phyloP scores from a whole-genome alignment of 2,113 vertebrate species.

The Austrofundulus limnaeus region DNA sequence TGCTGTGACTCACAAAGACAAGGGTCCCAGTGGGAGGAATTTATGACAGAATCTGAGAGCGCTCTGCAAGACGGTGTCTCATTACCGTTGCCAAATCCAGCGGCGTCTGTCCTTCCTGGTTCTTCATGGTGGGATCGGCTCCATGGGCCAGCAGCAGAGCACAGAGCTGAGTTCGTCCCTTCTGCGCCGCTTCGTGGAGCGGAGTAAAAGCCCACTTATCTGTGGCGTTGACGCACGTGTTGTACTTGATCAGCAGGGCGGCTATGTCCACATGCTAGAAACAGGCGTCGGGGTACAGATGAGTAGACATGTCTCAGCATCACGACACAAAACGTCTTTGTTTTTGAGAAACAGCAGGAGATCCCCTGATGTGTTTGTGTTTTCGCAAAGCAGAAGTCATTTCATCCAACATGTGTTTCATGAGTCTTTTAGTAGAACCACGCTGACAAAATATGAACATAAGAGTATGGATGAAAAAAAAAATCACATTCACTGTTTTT shows the following conservation, averaged over 20 bases:
- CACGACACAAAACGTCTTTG: conserved; percentile 35
- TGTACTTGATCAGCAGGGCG: conserved; percentile 83
- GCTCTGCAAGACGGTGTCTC: background rate
- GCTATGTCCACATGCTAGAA: conserved; percentile 86
- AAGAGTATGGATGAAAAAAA: background rate
- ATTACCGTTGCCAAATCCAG: conserved; percentile 82
- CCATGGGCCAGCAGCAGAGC: conserved; percentile 83
- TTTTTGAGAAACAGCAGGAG: conserved; percentile 16
- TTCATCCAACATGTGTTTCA: conserved; percentile 57
- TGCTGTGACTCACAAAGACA: conserved; percentile 5
- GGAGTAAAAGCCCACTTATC: conserved; percentile 86
- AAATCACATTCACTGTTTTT: background rate
- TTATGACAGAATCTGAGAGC: background rate
- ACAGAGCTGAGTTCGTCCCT: conserved; percentile 84
- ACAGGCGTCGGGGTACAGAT: conserved; percentile 76
- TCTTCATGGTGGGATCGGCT: conserved; percentile 85
- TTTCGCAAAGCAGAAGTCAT: conserved; percentile 39
- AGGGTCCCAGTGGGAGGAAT: background rate
- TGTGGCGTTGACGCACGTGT: conserved; percentile 83
- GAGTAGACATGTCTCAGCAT: background rate
- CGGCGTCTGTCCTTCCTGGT: conserved; percentile 84
- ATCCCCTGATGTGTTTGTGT: conserved; percentile 25
- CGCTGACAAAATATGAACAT: conserved; percentile 1
- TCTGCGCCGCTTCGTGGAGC: conserved; percentile 83
- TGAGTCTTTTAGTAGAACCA: conserved; percentile 29